Evolutionary conservation across 2,113 vertebrate species (phyloP).

Genomic region (Oreotrochilus melanogaster): DNA sequence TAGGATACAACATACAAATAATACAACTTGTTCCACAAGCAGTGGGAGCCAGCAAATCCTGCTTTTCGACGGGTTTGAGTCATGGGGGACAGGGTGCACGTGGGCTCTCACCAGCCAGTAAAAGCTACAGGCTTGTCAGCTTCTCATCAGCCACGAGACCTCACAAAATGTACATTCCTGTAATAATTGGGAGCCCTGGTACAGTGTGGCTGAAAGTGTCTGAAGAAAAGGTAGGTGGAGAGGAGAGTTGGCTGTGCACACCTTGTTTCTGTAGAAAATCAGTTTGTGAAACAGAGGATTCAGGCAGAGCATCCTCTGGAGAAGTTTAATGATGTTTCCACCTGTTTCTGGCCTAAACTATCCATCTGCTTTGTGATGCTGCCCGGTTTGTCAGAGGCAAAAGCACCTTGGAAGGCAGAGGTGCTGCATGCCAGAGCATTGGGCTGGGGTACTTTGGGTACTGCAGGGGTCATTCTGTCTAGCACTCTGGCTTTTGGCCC

Average conservation of each 20-base stretch:
- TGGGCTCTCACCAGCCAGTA: neutral
- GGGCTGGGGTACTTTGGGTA: neutral
- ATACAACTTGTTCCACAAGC: conserved; percentile 1
- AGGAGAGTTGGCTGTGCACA: neutral
- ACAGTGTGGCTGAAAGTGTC: neutral
- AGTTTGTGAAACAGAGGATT: neutral
- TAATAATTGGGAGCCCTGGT: neutral
- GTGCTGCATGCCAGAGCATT: neutral
- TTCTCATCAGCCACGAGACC: neutral
- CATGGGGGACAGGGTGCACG: neutral
- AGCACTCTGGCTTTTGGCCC: neutral
- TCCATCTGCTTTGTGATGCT: neutral
- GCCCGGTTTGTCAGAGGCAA: neutral
- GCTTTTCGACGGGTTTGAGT: neutral
- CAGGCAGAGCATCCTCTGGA: neutral
- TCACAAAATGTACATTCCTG: neutral
- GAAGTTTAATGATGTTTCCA: neutral
- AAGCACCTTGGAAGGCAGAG: neutral
- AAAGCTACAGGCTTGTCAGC: neutral
- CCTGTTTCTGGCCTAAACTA: neutral
- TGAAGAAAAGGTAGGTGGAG: neutral
- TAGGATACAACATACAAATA: conserved; percentile 67
- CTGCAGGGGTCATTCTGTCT: neutral
- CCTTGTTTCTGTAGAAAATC: neutral
- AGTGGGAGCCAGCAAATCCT: neutral